These are phyloP conservation scores for Isoperla grammatica DNA, from an alignment of 2,888 invertebrate species.

Conservation along the genomic window DNA sequence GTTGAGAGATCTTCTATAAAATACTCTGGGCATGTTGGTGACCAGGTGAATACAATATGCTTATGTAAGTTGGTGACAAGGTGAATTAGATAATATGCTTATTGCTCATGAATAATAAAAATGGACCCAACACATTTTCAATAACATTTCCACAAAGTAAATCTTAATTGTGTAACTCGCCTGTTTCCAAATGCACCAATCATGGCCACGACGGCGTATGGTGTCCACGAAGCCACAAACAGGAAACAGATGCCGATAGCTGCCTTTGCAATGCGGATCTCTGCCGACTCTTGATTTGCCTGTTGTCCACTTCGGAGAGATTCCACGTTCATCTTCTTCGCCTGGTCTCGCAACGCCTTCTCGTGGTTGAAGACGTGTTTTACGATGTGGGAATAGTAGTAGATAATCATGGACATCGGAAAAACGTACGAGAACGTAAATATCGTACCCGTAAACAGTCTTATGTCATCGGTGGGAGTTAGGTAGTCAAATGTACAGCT, in stretches of 20 bases:
- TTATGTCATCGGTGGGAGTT: slow-evolving; percentile 70
- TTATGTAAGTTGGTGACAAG: no score
- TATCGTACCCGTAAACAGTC: slow-evolving; percentile 68
- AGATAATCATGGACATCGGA: slow-evolving; percentile 70
- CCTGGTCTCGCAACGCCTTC: slow-evolving; percentile 72
- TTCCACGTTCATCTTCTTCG: slow-evolving; percentile 88
- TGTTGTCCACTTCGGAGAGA: slow-evolving; percentile 68
- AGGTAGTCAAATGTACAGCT: slow-evolving; percentile 80
- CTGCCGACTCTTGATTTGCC: slow-evolving; percentile 60
- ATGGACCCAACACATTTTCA: no score
- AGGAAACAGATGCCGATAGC: slow-evolving; percentile 82
- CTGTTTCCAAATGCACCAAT: slow-evolving; percentile 77
- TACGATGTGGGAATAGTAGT: slow-evolving; percentile 83
- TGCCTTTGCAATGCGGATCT: slow-evolving; percentile 81
- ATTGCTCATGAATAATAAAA: no score
- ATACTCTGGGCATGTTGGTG: no score
- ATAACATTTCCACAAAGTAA: no score
- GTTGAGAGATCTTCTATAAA: no score
- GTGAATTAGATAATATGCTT: no score
- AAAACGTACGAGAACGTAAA: slow-evolving; percentile 72
- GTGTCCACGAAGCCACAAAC: slow-evolving; percentile 84
- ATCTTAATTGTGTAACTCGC: no score
- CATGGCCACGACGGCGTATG: slow-evolving; percentile 76
- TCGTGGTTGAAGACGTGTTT: slow-evolving; percentile 81
- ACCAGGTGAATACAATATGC: no score